These are phyloP conservation scores for Notiomystis cincta DNA, from an alignment of 2,113 vertebrate genomes.

Conservation along the genomic window DNA sequence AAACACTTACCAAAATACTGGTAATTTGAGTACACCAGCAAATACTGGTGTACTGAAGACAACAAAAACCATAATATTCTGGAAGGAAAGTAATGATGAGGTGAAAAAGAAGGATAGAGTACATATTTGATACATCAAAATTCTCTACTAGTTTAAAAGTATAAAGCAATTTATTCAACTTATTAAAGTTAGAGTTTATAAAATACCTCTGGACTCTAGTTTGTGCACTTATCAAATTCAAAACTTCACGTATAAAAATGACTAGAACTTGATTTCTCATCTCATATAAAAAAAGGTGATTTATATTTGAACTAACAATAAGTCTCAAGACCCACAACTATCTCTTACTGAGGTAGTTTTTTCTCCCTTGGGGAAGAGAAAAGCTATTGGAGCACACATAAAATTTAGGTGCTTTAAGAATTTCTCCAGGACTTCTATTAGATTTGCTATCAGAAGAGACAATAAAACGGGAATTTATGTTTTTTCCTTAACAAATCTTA, in stretches of 20 bases:
- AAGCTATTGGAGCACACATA: constrained; percentile 50
- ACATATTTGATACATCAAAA: not conserved
- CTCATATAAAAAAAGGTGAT: constrained; percentile 7
- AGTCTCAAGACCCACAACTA: constrained; percentile 27
- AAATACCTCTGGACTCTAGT: constrained; percentile 9
- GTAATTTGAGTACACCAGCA: not conserved
- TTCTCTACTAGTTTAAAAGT: not conserved
- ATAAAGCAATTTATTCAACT: constrained; percentile 10
- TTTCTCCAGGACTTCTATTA: constrained; percentile 60
- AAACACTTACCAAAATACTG: not conserved
- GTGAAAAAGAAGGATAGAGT: not conserved
- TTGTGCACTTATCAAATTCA: constrained; percentile 14
- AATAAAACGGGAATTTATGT: constrained; percentile 64
- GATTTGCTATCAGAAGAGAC: constrained; percentile 51
- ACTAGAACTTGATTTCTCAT: constrained; percentile 36
- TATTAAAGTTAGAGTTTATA: constrained; percentile 47
- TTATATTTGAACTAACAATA: constrained; percentile 50
- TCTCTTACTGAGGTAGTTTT: constrained; percentile 37
- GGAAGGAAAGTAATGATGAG: not conserved
- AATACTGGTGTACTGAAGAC: not conserved
- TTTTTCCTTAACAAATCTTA: constrained; percentile 54
- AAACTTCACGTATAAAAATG: constrained; percentile 39
- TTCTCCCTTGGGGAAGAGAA: constrained; percentile 41
- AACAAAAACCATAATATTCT: not conserved
- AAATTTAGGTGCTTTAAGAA: constrained; percentile 52